Conservation (phyloP, 2,113 vertebrate genomes). For the Gopherus flavomarginatus region DNA sequence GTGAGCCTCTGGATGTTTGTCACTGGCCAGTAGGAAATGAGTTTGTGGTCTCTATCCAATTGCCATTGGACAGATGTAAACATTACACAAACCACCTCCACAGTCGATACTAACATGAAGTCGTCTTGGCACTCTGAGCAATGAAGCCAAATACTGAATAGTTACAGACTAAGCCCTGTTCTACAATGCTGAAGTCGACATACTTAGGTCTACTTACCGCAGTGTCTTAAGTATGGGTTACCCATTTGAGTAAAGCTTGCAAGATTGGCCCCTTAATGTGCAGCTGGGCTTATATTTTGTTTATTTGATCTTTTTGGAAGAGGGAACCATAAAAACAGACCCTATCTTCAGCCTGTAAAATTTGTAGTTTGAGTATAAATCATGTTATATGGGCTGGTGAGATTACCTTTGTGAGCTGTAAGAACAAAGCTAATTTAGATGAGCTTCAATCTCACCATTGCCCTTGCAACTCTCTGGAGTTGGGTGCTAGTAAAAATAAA, state of each 20-base stretch:
- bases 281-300: neutral
- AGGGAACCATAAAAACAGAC: neutral
- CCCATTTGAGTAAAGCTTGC: neutral
- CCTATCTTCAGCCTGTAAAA: neutral
- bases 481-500: neutral
- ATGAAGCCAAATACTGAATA: neutral
- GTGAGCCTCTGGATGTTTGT: neutral
- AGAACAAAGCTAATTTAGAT: neutral
- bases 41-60: neutral
- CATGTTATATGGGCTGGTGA: neutral
- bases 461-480: neutral
- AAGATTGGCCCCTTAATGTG: neutral
- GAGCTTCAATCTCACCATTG: neutral
- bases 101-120: neutral
- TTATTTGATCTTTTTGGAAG: neutral
- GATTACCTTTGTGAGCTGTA: neutral
- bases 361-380: neutral
- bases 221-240: neutral
- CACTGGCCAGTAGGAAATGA: neutral
- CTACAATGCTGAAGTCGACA: too few species aligned
- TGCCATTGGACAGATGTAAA: neutral
- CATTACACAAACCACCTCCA: neutral
- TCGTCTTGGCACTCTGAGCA: neutral
- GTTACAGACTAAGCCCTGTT: neutral
- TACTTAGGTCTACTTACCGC: too few species aligned